phyloP scores from a whole-genome alignment of 2,888 invertebrate genomes.

The Ecdyonurus torrentis region DNA sequence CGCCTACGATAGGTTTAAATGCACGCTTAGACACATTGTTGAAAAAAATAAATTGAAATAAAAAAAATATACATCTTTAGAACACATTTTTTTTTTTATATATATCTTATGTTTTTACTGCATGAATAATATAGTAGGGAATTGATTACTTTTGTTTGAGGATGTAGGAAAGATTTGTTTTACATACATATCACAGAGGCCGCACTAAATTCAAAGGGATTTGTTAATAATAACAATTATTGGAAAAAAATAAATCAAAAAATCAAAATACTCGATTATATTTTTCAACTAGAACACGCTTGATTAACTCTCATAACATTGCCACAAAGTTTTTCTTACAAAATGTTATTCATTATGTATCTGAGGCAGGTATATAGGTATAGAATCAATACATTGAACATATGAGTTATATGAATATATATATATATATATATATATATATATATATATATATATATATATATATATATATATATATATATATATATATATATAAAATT shows the following conservation, averaged over 20 bases:
- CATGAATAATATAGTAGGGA: neutral
- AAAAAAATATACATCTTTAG: neutral
- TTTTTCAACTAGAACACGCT: neutral
- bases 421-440: too few species aligned
- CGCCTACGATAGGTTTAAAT: constrained; percentile 45
- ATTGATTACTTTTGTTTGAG: neutral
- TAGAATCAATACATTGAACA: too few species aligned
- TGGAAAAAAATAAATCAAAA: neutral
- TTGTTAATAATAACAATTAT: too few species aligned
- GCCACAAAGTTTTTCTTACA: neutral
- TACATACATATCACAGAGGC: neutral
- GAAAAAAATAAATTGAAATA: neutral
- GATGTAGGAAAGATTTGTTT: neutral
- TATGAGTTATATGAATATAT: too few species aligned
- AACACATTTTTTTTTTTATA: neutral
- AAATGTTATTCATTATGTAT: too few species aligned
- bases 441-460: too few species aligned
- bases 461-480: too few species aligned
- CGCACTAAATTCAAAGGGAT: neutral
- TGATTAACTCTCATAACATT: neutral
- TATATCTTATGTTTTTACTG: neutral
- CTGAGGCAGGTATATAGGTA: too few species aligned
- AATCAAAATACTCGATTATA: neutral
- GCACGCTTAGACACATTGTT: neutral
- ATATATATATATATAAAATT: too few species aligned